Evolutionary conservation across 2,888 invertebrate genomes (phyloP), one percentile per base, ranked within the genome.

Genomic region (Drosophila imparisetae): DNA sequence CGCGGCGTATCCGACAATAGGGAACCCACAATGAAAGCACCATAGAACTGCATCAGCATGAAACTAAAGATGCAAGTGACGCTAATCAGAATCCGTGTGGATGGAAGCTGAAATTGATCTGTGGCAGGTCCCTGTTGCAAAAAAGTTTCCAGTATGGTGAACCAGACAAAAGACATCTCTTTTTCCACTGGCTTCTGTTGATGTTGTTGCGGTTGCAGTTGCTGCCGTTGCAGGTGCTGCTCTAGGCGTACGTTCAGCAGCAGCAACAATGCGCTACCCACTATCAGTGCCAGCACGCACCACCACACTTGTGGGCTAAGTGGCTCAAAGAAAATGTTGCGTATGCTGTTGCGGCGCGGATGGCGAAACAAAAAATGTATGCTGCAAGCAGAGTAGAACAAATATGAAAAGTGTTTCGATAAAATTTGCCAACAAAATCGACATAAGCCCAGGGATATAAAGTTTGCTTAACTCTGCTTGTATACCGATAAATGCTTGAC

Each of bases 11-110:
- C 89, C 48, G 92, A 88, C 30, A 92, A 77, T 48, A 92, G 66
- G 2, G 91, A 92, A 54, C 91, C 91, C 55, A 92, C 92, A 74
- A 92, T 92, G 66, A 89, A 92, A 62, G 92, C 92, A 7, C 89
- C 89, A 72, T 92, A 92, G 73, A 92, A 92, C 73, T 92, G 92
- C 87, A 91, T 84, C 66, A 92, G 69, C 72, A 92, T 79, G 64
- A 92, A 87, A 66, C 92, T 86, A 69, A 92, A 92, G 8, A 90
- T 45, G 66, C 91, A 88, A 59, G 83, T 80, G 49, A 86, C 78
- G 65, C 81, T 78, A 66, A 92, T 83, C 50, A 91, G 78, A 24
- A 88, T 55, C 10, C 92, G 89, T 54, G 92, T 92, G 48, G 92
- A 92, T 6, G 80, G 72, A 27, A 85, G 70, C 11, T 66, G 80